Evolutionary conservation across 2,888 invertebrate genomes (phyloP).

Genomic region (Latrodectus elegans): DNA sequence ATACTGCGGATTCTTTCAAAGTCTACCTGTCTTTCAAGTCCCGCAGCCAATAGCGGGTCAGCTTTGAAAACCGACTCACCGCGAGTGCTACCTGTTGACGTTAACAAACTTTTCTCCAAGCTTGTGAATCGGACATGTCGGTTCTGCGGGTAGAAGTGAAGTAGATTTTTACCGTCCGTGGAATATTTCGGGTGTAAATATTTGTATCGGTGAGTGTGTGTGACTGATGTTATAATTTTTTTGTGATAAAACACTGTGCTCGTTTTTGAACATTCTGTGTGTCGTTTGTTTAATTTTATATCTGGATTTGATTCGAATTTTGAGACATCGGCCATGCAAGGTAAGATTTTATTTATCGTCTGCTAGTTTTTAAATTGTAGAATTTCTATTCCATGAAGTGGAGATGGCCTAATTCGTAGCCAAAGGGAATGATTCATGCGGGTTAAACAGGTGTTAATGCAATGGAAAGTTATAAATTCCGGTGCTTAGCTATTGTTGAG

Average conservation of each 20-base stretch:
- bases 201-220: slow-evolving; percentile 14
- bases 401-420: slow-evolving; percentile 42
- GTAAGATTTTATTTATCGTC: slow-evolving; percentile 13
- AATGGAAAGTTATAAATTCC: background rate
- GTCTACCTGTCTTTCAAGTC: slow-evolving; percentile 56
- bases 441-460: background rate
- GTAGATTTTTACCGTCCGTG: background rate
- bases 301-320: background rate
- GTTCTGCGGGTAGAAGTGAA: background rate
- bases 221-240: background rate
- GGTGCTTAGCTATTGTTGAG: too few relatives aligned
- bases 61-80: background rate
- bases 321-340: background rate
- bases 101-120: slow-evolving; percentile 26
- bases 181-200: slow-evolving; percentile 23
- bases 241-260: slow-evolving; percentile 3
- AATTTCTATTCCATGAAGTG: background rate
- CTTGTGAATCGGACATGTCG: background rate
- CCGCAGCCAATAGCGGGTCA: slow-evolving; percentile 30
- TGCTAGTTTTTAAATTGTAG: background rate
- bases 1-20: slow-evolving; percentile 21
- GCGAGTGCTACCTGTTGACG: slow-evolving; percentile 49
- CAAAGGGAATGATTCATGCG: slow-evolving; percentile 4
- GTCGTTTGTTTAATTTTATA: background rate
- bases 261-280: background rate